Percentiles rank a stretch among this genome's conserved stretches.
These are phyloP conservation scores for Cyphomyrus discorhynchus DNA, from an alignment of 2,113 vertebrate genomes.

Conservation along the genomic window DNA sequence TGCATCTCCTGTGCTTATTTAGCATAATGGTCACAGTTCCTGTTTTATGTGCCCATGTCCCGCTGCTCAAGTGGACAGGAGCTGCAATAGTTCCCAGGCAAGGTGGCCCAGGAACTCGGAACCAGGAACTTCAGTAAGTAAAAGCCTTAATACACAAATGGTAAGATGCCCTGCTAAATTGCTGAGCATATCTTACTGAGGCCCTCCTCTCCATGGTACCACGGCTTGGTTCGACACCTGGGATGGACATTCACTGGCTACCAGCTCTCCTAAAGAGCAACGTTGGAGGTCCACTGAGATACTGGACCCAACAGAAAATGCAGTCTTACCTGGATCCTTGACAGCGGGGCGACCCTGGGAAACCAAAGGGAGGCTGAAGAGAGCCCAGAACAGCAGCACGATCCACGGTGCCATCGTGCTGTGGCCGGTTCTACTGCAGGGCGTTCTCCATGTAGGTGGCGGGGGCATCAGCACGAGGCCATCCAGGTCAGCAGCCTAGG, in stretches of 20 bases:
- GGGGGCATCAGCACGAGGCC: slow-evolving; percentile 52
- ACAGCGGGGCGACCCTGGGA: slow-evolving; percentile 48
- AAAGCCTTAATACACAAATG: neutral
- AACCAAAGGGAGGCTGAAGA: slow-evolving; percentile 44
- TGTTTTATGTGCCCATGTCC: too few species aligned
- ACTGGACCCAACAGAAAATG: neutral
- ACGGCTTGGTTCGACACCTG: neutral
- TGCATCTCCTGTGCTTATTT: neutral
- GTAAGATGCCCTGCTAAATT: neutral
- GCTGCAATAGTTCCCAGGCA: neutral
- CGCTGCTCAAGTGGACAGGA: neutral
- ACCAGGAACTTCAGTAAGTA: neutral
- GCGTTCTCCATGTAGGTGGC: slow-evolving; percentile 56
- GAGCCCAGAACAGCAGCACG: slow-evolving; percentile 55
- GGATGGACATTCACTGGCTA: neutral
- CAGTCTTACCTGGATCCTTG: slow-evolving; percentile 56
- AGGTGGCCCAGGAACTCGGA: neutral
- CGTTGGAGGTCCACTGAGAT: neutral
- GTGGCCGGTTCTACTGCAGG: slow-evolving; percentile 51
- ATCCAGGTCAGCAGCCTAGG: slow-evolving; percentile 34
- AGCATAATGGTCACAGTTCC: neutral
- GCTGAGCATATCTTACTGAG: too few species aligned
- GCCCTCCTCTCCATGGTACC: neutral
- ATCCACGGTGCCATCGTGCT: slow-evolving; percentile 59
- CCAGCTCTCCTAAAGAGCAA: neutral